A percentile compares a stretch with the other conserved stretches of the same genome.
Conservation (phyloP, 2,113 vertebrate genomes). For the Tetrax tetrax region DNA sequence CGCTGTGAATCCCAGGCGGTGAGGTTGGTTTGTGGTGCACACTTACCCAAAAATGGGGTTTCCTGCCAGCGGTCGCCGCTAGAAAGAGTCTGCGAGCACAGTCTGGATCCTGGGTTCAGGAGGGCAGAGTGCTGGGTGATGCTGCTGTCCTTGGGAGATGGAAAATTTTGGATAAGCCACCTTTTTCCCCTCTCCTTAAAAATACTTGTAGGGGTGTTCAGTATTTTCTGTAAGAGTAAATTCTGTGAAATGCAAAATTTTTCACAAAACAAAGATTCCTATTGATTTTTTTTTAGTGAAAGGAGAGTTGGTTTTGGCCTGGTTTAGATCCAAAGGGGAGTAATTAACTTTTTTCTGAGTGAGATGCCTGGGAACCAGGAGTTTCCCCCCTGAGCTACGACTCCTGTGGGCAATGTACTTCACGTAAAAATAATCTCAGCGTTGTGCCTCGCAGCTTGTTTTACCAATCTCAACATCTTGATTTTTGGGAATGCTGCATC, state of each 20-base stretch:
- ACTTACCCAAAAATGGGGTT: background rate
- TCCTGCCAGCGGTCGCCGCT: background rate
- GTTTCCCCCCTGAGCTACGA: background rate
- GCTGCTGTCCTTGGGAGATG: background rate
- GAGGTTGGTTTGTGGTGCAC: background rate
- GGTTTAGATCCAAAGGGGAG: background rate
- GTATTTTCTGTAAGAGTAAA: background rate
- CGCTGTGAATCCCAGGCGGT: background rate
- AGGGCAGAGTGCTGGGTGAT: background rate
- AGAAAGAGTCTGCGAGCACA: background rate
- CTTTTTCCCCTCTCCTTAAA: background rate
- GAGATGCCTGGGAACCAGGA: background rate
- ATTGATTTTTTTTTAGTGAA: background rate
- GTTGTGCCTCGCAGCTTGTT: background rate
- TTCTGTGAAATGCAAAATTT: background rate
- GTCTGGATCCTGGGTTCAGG: background rate
- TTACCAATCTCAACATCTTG: background rate
- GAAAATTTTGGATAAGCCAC: background rate
- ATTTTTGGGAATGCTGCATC: background rate
- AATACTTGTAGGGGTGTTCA: background rate
- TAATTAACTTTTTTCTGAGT: background rate
- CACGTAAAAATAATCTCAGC: background rate
- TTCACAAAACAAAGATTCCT: background rate
- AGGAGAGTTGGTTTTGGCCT: background rate
- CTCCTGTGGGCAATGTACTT: rapidly evolving